Conservation (phyloP, 2,888 invertebrate genomes). For the Vanessa cardui region DNA sequence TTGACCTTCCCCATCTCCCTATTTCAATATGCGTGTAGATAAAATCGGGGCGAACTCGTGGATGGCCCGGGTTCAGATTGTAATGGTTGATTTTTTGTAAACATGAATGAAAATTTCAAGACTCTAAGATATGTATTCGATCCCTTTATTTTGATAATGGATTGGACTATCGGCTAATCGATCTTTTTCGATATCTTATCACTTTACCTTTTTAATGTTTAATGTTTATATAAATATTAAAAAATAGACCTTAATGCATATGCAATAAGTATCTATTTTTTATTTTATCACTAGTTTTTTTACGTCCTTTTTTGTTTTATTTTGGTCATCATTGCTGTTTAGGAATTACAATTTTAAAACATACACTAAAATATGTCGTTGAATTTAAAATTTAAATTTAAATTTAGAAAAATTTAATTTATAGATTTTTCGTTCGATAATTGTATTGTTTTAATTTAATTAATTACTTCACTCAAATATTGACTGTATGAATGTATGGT, state of each 20-base stretch:
- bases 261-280: background rate
- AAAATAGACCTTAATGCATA: too few relatives aligned
- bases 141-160: conserved; percentile 51
- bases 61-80: conserved; percentile 46
- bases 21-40: conserved; percentile 24
- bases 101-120: conserved; percentile 76
- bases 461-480: too few relatives aligned
- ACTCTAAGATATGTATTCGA: conserved; percentile 62
- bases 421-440: too few relatives aligned
- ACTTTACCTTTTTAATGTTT: too few relatives aligned
- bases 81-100: conserved; percentile 58
- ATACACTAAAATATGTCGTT: too few relatives aligned
- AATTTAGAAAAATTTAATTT: too few relatives aligned
- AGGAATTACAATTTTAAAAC: too few relatives aligned
- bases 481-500: too few relatives aligned
- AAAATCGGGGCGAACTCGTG: conserved; percentile 21
- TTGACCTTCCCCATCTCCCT: conserved; percentile 45
- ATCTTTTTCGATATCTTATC: background rate
- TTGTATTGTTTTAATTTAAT: too few relatives aligned
- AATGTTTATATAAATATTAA: too few relatives aligned
- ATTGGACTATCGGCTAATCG: background rate
- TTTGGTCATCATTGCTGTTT: too few relatives aligned
- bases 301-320: background rate
- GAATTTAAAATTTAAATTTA: too few relatives aligned
- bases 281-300: background rate